phyloP scores from a whole-genome alignment of 1,140 invertebrate species.

The Megalonaias nervosa region DNA sequence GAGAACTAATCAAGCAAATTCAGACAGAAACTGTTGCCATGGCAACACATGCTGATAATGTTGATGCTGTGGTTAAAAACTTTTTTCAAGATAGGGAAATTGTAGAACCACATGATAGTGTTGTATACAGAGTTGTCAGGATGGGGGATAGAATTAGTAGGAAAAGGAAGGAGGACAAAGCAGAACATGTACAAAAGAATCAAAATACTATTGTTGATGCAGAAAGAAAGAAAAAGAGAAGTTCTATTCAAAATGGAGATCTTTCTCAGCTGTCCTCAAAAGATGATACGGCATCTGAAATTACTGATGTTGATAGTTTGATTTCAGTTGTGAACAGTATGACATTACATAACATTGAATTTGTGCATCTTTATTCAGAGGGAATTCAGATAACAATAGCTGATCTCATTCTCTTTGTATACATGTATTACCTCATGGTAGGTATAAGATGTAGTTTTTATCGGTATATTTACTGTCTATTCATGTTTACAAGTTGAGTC shows the following conservation, averaged over 20 bases:
- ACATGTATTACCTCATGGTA: constrained; percentile 79
- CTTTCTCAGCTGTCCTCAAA: too few species aligned
- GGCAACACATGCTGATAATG: background rate
- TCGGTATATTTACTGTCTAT: too few species aligned
- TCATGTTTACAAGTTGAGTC: too few species aligned
- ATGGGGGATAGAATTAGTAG: too few species aligned
- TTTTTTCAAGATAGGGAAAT: constrained; percentile 27
- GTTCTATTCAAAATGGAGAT: too few species aligned
- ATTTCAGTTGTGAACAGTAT: constrained; percentile 37
- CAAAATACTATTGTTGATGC: too few species aligned
- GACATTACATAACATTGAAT: constrained; percentile 50
- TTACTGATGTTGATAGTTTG: constrained; percentile 32
- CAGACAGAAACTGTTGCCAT: constrained; percentile 38
- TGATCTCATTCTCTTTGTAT: constrained; percentile 86
- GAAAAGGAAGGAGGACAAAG: too few species aligned
- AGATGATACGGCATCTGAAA: too few species aligned
- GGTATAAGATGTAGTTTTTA: constrained; percentile 14
- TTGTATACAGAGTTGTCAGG: constrained; percentile 7
- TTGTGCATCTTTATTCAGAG: constrained; percentile 84
- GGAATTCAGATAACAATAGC: constrained; percentile 87
- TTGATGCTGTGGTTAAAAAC: background rate
- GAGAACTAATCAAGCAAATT: constrained; percentile 67
- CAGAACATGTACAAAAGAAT: too few species aligned
- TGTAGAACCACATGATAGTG: constrained; percentile 24
- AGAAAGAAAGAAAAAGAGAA: too few species aligned